These are phyloP conservation scores for Gasteruption jaculator DNA, from an alignment of 2,888 invertebrate species.

Conservation along the genomic window DNA sequence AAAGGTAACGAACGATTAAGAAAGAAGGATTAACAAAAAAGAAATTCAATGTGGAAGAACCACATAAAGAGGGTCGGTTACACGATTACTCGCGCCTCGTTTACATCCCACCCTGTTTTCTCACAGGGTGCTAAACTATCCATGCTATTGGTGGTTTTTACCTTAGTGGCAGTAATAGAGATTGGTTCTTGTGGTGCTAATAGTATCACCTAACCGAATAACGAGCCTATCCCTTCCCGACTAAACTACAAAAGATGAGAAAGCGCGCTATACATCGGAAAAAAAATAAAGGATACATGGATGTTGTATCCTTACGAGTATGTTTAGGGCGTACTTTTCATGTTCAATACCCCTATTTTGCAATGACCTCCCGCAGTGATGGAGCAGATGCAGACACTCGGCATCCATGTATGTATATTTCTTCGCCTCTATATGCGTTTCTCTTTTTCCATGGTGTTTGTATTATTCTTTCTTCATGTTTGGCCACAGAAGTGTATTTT, in stretches of 20 bases:
- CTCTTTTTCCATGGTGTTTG: too few species aligned
- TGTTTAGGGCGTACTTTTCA: conserved; percentile 22
- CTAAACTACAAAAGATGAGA: too few species aligned
- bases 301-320: background rate
- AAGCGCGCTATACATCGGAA: background rate
- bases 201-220: conserved; percentile 30
- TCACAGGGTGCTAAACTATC: conserved; percentile 9
- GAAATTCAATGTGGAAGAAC: conserved; percentile 28
- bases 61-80: conserved; percentile 40
- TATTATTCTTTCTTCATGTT: conserved; percentile 40
- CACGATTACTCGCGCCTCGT: conserved; percentile 34
- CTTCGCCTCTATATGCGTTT: conserved; percentile 15
- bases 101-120: too few species aligned
- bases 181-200: conserved; percentile 16
- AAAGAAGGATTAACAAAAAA: background rate
- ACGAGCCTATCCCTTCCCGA: conserved; percentile 29
- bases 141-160: conserved; percentile 19
- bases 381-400: conserved; percentile 45
- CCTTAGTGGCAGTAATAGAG: too few species aligned
- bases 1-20: conserved; percentile 5
- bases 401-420: conserved; percentile 25
- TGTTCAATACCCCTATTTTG: conserved; percentile 18
- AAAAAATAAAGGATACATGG: conserved; percentile 10
- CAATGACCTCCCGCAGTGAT: conserved; percentile 30
- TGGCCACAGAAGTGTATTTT: conserved; percentile 49